Evolutionary conservation across 2,888 invertebrate genomes (phyloP).

Genomic region (Clepsis dumicolana): DNA sequence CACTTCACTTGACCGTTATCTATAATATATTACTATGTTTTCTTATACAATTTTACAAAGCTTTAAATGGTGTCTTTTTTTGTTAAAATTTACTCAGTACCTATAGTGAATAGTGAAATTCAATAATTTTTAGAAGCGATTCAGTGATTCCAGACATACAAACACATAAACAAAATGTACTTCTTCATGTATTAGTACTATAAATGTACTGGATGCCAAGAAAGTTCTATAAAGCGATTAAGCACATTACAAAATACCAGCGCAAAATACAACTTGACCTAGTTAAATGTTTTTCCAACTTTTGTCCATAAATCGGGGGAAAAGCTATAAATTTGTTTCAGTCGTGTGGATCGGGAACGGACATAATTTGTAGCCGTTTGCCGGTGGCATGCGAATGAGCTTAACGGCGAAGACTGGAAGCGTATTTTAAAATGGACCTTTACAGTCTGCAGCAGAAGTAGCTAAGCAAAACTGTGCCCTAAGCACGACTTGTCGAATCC

Average conservation of each 20-base stretch:
- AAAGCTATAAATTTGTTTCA: slow-evolving; percentile 33
- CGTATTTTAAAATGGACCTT: background rate
- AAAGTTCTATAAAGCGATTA: background rate
- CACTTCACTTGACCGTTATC: too few species aligned
- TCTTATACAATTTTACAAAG: too few species aligned
- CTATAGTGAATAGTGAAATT: too few species aligned
- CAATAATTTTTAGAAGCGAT: too few species aligned
- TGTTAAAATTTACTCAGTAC: too few species aligned
- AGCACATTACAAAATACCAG: background rate
- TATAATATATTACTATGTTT: too few species aligned
- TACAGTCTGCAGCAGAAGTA: background rate
- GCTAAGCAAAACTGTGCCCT: too few species aligned
- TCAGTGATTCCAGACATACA: too few species aligned
- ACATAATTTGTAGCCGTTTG: slow-evolving; percentile 33
- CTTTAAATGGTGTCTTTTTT: too few species aligned
- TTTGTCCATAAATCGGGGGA: slow-evolving; percentile 27
- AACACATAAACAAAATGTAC: too few species aligned
- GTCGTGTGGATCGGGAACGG: slow-evolving; percentile 28
- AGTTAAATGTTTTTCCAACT: slow-evolving; percentile 22
- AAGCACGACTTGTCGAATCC: too few species aligned
- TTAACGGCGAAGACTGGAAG: background rate
- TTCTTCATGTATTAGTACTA: too few species aligned
- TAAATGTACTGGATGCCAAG: background rate
- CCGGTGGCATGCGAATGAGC: slow-evolving; percentile 30
- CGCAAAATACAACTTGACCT: slow-evolving; percentile 16